These are phyloP conservation scores for Sorex maritimensis DNA, from an alignment of 2,797 vertebrate genomes.

Conservation along the genomic window DNA sequence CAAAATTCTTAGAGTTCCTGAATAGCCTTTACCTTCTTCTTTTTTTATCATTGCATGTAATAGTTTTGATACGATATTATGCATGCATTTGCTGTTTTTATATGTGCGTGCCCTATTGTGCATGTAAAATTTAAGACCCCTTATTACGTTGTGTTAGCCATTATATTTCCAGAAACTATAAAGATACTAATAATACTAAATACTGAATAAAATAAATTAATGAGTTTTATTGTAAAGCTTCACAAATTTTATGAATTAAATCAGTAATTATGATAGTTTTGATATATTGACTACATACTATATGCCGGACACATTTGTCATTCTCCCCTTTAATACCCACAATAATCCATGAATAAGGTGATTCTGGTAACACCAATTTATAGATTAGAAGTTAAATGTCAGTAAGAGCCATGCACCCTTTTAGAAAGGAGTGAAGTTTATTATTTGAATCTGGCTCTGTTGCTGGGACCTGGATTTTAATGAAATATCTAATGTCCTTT, in stretches of 20 bases:
- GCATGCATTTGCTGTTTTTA: neutral
- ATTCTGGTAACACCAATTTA: neutral
- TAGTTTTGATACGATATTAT: too few relatives aligned
- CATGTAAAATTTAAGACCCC: too few relatives aligned
- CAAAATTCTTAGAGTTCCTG: neutral
- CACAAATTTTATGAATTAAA: neutral
- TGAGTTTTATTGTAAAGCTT: neutral
- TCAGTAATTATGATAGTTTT: neutral
- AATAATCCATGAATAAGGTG: neutral
- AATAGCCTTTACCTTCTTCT: neutral
- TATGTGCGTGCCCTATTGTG: too few relatives aligned
- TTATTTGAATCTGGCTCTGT: neutral
- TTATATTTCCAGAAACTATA: neutral
- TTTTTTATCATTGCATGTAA: too few relatives aligned
- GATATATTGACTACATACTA: neutral
- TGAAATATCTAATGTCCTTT: neutral
- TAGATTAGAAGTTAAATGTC: too few relatives aligned
- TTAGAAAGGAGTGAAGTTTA: too few relatives aligned
- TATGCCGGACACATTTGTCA: too few relatives aligned
- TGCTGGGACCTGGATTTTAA: neutral
- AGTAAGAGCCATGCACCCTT: too few relatives aligned
- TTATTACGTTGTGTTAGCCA: neutral
- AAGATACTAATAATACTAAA: neutral
- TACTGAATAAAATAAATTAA: neutral
- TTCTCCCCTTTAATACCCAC: neutral